phyloP scores from a whole-genome alignment of 1,140 invertebrate species.

The Drosophila orosa region DNA sequence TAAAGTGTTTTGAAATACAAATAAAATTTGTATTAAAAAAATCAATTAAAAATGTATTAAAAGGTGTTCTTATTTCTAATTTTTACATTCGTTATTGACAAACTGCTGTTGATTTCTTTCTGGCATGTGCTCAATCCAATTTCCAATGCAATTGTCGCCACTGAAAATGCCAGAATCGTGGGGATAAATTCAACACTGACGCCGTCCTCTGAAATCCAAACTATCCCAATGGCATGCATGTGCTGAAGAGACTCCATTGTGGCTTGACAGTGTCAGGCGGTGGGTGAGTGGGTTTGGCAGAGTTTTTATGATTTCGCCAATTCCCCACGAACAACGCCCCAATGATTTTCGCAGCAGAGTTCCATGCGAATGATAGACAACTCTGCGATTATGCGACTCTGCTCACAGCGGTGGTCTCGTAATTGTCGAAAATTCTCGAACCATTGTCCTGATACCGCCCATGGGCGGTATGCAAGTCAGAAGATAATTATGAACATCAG shows the following conservation, averaged over 20 bases:
- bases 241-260: constrained; percentile 59
- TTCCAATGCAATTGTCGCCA: constrained; percentile 74
- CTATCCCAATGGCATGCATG: constrained; percentile 13
- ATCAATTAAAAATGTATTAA: not conserved
- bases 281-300: not conserved
- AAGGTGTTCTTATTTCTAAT: no score
- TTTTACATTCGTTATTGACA: no score
- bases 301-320: constrained; percentile 32
- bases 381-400: constrained; percentile 12
- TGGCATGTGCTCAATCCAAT: constrained; percentile 71
- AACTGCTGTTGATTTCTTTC: constrained; percentile 59
- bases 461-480: constrained; percentile 23
- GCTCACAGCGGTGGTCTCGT: constrained; percentile 56
- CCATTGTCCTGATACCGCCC: constrained; percentile 18
- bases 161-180: constrained; percentile 38
- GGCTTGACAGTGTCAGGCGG: constrained; percentile 49
- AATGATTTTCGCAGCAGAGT: constrained; percentile 23
- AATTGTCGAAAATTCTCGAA: constrained; percentile 62
- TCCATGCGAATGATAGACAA: constrained; percentile 35
- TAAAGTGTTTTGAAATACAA: not conserved
- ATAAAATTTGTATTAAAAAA: not conserved
- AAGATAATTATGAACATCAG: constrained; percentile 50
- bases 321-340: constrained; percentile 17
- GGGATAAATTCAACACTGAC: constrained; percentile 7
- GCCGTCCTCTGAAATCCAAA: not conserved